Base-by-base conservation (phyloP, 1,140 invertebrate species). In the Penaeus vannamei region DNA sequence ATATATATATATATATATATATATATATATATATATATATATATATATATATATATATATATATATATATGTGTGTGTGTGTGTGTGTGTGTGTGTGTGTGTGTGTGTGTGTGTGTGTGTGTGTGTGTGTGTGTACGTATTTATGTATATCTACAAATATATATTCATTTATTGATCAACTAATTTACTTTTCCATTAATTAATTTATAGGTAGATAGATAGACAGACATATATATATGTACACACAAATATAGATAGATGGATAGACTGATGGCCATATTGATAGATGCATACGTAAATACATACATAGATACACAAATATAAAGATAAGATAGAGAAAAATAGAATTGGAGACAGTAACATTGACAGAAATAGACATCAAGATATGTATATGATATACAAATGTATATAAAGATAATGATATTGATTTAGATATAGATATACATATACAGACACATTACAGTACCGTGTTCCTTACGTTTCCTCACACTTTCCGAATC, bases 101-200 rank as follows among this genome's bases (percentile, higher is more conserved):
- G 53, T 59, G 23, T 59, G 23, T 59, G 23, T 19, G 59, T 53
- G 2, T 81, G n/a, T 81, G 20, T 81, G 59, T 81, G 20, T 59
- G 59, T 81, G 1, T 42, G 5, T 81, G 59, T 81, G 20, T 81
- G 14, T 81, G 20, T 81, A 59, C 59, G 20, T 81, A 81, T 81
- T 23, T 59, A 81, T 81, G 59, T 81, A 81, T 23, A 81, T 46
- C 59, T 81, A 81, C 26, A 81, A 32, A 81, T 81, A 81, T 59
- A 42, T 81, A 42, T 81, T 20, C 59, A 42, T 81, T 20, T 81
- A 46, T 81, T 19, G 32, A 42, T 80, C 0, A 42, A 76, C 85
- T 8, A 62, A 85, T 89, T 23, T 83, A 42, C 26, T 7, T 60
- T 12, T 79, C 20, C 5, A 61, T n/a, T 8, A 8, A 42, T 81